Percentiles rank a stretch among this genome's conserved stretches.
phyloP scores from a whole-genome alignment of 2,888 invertebrate species.

The Sialis lutaria region DNA sequence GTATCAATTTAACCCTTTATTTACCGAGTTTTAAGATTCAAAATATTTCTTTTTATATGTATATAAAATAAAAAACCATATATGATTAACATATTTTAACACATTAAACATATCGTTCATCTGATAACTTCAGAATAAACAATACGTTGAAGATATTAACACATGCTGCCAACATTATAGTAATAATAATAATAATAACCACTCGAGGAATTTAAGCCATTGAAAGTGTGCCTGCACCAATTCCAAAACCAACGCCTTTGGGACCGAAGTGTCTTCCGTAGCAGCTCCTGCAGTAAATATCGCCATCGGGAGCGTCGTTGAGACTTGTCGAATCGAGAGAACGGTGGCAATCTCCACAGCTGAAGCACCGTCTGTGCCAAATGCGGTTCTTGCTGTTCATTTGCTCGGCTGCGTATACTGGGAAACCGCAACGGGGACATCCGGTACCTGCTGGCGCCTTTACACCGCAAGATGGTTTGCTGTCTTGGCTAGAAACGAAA shows the following conservation, averaged over 20 bases:
- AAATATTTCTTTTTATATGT: not conserved
- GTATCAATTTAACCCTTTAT: no score
- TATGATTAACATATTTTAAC: no score
- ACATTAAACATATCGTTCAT: no score
- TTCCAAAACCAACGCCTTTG: constrained; percentile 76
- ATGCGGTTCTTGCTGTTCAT: constrained; percentile 86
- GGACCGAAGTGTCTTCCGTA: constrained; percentile 78
- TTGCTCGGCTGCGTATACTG: constrained; percentile 91
- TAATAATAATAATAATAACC: not conserved
- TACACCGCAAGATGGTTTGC: constrained; percentile 43
- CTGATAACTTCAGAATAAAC: no score
- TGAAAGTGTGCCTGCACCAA: constrained; percentile 79
- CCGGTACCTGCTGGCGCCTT: constrained; percentile 63
- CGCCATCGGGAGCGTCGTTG: constrained; percentile 82
- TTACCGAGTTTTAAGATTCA: no score
- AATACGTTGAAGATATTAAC: not conserved
- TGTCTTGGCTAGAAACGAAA: constrained; percentile 40
- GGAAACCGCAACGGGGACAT: constrained; percentile 75
- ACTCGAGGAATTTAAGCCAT: constrained; percentile 48
- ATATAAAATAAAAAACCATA: not conserved
- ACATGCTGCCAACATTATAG: not conserved
- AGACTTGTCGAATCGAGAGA: constrained; percentile 78
- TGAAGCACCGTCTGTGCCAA: constrained; percentile 91
- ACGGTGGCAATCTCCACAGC: constrained; percentile 73
- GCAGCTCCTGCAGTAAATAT: constrained; percentile 85